phyloP scores from a whole-genome alignment of 2,113 vertebrate genomes.

The Electrona antarctica region DNA sequence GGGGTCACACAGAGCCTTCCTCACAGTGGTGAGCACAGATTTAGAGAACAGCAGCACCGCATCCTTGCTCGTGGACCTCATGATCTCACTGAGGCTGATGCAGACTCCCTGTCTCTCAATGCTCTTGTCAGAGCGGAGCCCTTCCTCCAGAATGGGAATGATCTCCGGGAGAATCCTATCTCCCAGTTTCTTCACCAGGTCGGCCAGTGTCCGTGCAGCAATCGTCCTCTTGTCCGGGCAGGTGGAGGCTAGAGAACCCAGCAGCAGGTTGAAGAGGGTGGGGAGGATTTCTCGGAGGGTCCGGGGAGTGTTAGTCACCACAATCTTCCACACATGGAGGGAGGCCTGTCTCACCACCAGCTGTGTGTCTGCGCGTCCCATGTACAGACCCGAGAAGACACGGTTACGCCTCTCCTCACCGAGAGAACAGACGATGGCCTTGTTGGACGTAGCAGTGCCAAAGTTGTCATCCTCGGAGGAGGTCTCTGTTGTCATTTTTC shows the following conservation, averaged over 20 bases:
- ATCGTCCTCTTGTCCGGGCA: constrained; percentile 98
- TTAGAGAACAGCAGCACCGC: constrained; percentile 96
- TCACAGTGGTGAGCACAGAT: constrained; percentile 94
- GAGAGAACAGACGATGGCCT: constrained; percentile 93
- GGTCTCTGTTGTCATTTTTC: constrained; percentile 99
- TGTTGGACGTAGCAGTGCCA: constrained; percentile 95
- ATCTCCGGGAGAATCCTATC: constrained; percentile 99
- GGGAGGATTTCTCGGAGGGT: constrained; percentile 95
- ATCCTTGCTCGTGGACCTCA: constrained; percentile 98
- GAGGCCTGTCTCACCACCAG: constrained; percentile 96
- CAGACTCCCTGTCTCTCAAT: constrained; percentile 97
- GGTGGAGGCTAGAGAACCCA: constrained; percentile 97
- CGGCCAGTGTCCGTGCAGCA: constrained; percentile 93
- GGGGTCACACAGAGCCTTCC: constrained; percentile 95
- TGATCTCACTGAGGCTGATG: constrained; percentile 96
- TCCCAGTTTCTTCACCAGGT: constrained; percentile 96
- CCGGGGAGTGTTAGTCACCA: constrained; percentile 96
- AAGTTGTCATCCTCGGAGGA: constrained; percentile 99
- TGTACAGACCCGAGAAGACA: constrained; percentile 95
- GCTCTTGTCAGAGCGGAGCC: constrained; percentile 92
- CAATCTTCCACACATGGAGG: constrained; percentile 97
- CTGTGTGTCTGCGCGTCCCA: constrained; percentile 97
- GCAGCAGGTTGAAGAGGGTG: constrained; percentile 91
- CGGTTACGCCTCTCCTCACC: constrained; percentile 93
- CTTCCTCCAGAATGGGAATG: constrained; percentile 96